Conservation (phyloP, 1,140 invertebrate genomes). For the Nasonia longicornis region DNA sequence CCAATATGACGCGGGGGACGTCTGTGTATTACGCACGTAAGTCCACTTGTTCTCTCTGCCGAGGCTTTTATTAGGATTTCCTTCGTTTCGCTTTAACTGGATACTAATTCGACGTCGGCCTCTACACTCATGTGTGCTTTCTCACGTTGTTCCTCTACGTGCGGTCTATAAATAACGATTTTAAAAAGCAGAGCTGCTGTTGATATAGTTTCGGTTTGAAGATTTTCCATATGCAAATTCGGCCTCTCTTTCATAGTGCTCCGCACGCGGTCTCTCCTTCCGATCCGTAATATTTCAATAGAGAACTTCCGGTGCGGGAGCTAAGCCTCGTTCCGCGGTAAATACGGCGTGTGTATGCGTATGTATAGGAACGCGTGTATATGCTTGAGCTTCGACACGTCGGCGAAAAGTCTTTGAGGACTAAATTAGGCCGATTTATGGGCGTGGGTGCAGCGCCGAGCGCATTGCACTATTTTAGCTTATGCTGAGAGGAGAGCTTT, state of each 20-base stretch:
- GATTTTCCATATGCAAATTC: not conserved
- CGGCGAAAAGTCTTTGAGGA: not conserved
- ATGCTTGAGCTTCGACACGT: conserved; percentile 3
- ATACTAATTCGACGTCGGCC: conserved; percentile 50
- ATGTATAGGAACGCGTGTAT: not conserved
- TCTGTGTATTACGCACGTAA: not conserved
- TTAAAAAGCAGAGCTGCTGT: not conserved
- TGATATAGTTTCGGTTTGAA: not conserved
- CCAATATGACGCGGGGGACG: conserved; percentile 48
- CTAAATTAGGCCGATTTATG: conserved; percentile 22
- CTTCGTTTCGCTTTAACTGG: conserved; percentile 55
- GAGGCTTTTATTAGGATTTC: conserved; percentile 58
- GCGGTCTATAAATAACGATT: not conserved
- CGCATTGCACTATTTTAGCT: not conserved
- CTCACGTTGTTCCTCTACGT: conserved; percentile 31
- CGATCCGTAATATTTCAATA: conserved; percentile 39
- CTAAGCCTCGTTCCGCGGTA: not conserved
- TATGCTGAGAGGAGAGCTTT: not conserved
- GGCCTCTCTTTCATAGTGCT: not conserved
- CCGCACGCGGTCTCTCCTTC: not conserved
- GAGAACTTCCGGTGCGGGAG: conserved; percentile 31
- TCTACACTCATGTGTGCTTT: conserved; percentile 31
- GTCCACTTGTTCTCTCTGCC: conserved; percentile 33
- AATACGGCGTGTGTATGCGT: not conserved
- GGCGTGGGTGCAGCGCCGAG: not conserved